Evolutionary conservation across 2,113 vertebrate genomes (phyloP).

Genomic region (Tachuris rubrigastra): DNA sequence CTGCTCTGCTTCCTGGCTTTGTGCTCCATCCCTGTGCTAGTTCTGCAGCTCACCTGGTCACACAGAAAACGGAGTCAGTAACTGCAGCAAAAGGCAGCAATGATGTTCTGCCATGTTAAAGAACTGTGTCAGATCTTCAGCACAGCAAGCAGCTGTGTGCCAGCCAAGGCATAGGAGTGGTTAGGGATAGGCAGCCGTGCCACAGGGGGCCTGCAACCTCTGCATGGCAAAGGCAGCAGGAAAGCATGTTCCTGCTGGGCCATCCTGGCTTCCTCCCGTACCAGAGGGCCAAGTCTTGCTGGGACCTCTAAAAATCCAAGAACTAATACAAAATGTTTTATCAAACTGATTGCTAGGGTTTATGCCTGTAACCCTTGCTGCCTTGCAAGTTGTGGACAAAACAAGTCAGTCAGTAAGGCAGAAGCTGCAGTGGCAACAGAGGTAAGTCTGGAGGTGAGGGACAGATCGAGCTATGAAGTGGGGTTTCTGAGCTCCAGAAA

Average conservation of each 20-base stretch:
- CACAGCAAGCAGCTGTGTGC: background rate
- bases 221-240: background rate
- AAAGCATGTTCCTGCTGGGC: rapidly evolving
- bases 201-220: rapidly evolving
- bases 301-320: background rate
- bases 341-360: background rate
- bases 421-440: background rate
- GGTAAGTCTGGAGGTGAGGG: background rate
- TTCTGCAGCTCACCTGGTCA: background rate
- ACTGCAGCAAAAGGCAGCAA: background rate
- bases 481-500: rapidly evolving
- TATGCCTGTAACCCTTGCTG: background rate
- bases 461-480: background rate
- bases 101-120: background rate
- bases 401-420: background rate
- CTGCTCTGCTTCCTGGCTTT: background rate
- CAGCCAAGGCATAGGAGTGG: rapidly evolving
- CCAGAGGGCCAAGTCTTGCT: too few relatives aligned
- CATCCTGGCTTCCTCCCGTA: rapidly evolving
- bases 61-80: rapidly evolving
- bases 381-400: background rate
- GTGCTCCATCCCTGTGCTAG: rapidly evolving
- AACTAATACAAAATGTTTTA: background rate
- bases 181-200: background rate
- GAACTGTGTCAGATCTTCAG: too few relatives aligned